A percentile compares a stretch with the other conserved stretches of the same genome.
phyloP scores from a whole-genome alignment of 1,140 invertebrate genomes.

The Stratiolaelaps scimitus region DNA sequence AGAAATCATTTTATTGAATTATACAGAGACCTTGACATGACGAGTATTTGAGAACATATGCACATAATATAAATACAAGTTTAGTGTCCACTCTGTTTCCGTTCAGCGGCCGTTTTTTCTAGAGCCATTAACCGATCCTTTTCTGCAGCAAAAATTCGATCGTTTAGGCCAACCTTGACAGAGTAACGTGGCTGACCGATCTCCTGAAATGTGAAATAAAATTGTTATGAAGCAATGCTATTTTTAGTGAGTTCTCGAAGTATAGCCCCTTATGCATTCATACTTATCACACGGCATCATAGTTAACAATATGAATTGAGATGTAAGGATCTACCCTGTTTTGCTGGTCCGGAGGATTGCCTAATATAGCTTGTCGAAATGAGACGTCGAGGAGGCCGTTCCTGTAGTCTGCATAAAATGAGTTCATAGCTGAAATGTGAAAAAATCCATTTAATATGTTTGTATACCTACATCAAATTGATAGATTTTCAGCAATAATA shows the following conservation, averaged over 20 bases:
- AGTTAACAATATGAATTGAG: not conserved
- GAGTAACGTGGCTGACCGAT: constrained; percentile 17
- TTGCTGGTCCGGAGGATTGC: constrained; percentile 3
- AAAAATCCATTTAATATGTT: too few relatives aligned
- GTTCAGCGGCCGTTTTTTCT: not conserved
- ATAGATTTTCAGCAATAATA: too few relatives aligned
- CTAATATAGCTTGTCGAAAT: constrained; percentile 21
- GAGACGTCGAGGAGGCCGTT: not conserved
- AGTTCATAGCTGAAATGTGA: constrained; percentile 16
- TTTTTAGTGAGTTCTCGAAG: too few relatives aligned
- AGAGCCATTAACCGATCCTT: constrained; percentile 4
- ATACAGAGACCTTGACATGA: too few relatives aligned
- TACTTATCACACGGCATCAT: too few relatives aligned
- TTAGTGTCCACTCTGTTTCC: too few relatives aligned
- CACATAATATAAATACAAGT: too few relatives aligned
- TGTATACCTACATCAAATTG: too few relatives aligned
- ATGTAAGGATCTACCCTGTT: not conserved
- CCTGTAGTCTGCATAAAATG: constrained; percentile 10
- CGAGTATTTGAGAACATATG: too few relatives aligned
- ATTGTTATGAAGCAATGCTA: too few relatives aligned
- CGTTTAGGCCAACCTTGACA: constrained; percentile 15
- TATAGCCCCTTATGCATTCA: too few relatives aligned
- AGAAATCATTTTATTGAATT: too few relatives aligned
- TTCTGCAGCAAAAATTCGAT: constrained; percentile 24
- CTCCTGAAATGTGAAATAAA: not conserved